A percentile compares a stretch with the other conserved stretches of the same genome.
Evolutionary conservation across 2,797 vertebrate genomes (phyloP).

Genomic region (Apodemus agrarius): DNA sequence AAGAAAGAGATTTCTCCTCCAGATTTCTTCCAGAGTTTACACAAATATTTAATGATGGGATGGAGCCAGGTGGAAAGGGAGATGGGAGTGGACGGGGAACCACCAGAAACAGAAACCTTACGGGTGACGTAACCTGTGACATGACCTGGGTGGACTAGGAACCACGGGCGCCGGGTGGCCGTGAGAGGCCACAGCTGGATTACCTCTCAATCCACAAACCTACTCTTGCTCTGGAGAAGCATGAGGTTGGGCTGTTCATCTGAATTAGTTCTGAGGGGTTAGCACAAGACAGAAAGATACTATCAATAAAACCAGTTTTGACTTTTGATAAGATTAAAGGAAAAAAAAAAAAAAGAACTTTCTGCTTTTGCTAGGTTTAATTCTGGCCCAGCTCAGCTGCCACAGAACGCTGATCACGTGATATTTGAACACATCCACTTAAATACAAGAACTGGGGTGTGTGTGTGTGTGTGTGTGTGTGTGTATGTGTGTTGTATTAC

Average conservation of each 20-base stretch:
- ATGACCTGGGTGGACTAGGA: neutral
- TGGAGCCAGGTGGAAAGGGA: neutral
- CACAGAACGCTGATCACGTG: neutral
- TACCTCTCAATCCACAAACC: neutral
- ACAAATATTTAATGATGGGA: neutral
- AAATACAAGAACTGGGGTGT: neutral
- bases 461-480: no score
- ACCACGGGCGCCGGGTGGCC: accelerated
- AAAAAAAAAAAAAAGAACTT: neutral
- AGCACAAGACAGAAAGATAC: neutral
- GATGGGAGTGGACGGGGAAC: neutral
- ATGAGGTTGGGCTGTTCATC: neutral
- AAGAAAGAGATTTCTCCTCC: neutral
- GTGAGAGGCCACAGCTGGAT: neutral
- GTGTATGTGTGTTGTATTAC: neutral
- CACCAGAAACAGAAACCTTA: neutral
- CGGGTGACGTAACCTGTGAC: neutral
- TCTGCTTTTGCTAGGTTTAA: neutral
- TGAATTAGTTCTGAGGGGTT: neutral
- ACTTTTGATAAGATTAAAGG: neutral
- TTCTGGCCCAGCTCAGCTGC: neutral
- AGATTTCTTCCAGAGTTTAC: neutral
- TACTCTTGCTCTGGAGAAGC: neutral
- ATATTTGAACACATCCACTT: neutral
- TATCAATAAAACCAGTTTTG: neutral